phyloP scores from a whole-genome alignment of 2,888 invertebrate genomes.

The Rhamphomyia laevipes region DNA sequence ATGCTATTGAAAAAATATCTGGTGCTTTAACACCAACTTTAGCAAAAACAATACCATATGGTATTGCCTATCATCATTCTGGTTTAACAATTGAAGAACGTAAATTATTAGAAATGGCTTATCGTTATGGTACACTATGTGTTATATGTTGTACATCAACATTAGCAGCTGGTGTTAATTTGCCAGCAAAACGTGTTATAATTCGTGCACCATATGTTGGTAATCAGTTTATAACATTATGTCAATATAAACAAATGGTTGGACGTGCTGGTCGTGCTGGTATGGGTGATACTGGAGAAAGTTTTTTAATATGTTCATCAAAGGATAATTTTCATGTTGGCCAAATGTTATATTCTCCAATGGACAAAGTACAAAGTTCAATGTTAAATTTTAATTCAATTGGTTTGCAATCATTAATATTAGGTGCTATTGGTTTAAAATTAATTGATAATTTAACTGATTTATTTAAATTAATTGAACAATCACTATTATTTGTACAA shows the following conservation, averaged over 20 bases:
- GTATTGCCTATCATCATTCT: slow-evolving; percentile 90
- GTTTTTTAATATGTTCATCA: slow-evolving; percentile 65
- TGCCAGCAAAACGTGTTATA: slow-evolving; percentile 84
- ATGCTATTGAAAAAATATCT: slow-evolving; percentile 52
- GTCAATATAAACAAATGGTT: slow-evolving; percentile 89
- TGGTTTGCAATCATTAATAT: slow-evolving; percentile 49
- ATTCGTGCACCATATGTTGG: slow-evolving; percentile 78
- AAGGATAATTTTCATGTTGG: slow-evolving; percentile 47
- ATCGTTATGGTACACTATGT: slow-evolving; percentile 67
- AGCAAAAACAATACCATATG: slow-evolving; percentile 56
- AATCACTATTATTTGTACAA: slow-evolving; percentile 57
- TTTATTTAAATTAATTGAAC: slow-evolving; percentile 43
- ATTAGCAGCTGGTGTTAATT: slow-evolving; percentile 93
- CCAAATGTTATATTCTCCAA: slow-evolving; percentile 47
- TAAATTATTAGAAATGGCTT: slow-evolving; percentile 70
- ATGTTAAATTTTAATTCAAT: slow-evolving; percentile 41
- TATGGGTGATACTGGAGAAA: slow-evolving; percentile 66
- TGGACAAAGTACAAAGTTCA: slow-evolving; percentile 53
- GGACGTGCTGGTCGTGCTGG: slow-evolving; percentile 92
- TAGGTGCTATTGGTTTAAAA: slow-evolving; percentile 56
- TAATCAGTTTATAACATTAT: slow-evolving; percentile 55
- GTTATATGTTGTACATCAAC: slow-evolving; percentile 93
- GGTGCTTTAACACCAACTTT: slow-evolving; percentile 54
- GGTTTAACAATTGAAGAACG: slow-evolving; percentile 83
- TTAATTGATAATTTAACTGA: slow-evolving; percentile 45